Evolutionary conservation across 2,888 invertebrate genomes (phyloP).

Genomic region (Cephus pulcher): DNA sequence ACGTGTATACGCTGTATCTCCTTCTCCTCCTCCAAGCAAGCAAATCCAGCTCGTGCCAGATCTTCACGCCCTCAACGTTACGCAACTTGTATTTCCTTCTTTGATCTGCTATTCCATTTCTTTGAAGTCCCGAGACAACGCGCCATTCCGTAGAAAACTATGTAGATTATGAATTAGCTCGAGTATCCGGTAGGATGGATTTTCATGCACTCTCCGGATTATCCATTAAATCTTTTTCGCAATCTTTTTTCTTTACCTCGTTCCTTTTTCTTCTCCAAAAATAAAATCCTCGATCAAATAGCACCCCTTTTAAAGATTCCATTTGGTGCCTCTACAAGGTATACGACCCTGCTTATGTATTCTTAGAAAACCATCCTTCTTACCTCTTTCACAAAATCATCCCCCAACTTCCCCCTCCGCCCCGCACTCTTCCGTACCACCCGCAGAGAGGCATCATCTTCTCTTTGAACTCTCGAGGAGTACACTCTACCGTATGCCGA

Average conservation of each 20-base stretch:
- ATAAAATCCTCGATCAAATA: background rate
- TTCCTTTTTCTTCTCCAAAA: background rate
- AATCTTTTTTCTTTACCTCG: background rate
- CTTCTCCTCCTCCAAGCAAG: background rate
- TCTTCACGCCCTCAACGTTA: background rate
- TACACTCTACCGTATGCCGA: background rate
- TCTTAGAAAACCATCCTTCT: background rate
- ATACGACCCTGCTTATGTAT: background rate
- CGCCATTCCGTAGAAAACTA: slow-evolving; percentile 3
- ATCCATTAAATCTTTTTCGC: background rate
- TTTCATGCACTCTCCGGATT: background rate
- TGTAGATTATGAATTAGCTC: slow-evolving; percentile 34
- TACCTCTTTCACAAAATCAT: background rate
- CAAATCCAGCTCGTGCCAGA: background rate
- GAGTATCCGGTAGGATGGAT: background rate
- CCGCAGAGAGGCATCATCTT: background rate
- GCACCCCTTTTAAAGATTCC: background rate
- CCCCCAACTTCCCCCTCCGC: background rate
- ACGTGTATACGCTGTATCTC: background rate
- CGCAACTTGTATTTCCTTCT: background rate
- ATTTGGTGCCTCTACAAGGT: background rate
- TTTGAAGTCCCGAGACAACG: slow-evolving; percentile 19
- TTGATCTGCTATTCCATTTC: slow-evolving; percentile 47
- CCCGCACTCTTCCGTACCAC: background rate
- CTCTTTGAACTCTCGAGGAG: background rate